These are phyloP conservation scores for Gouania willdenowi DNA, from an alignment of 2,797 vertebrate species.

Conservation along the genomic window DNA sequence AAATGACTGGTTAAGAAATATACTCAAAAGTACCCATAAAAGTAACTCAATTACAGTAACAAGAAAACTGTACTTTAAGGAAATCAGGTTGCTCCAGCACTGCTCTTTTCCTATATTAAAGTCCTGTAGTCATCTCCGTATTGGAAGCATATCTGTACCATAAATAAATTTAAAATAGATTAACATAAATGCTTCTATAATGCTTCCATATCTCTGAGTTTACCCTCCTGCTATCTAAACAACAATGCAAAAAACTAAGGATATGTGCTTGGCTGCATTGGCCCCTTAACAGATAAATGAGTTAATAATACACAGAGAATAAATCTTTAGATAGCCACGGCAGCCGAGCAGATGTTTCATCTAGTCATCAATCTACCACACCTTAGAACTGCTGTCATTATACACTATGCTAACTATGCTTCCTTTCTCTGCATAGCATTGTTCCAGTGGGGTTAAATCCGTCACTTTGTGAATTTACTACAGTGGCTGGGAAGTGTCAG, in stretches of 20 bases:
- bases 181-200: too few species aligned
- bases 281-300: conserved; percentile 15
- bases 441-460: conserved; percentile 13
- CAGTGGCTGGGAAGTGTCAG: too few species aligned
- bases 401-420: conserved; percentile 13
- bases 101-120: conserved; percentile 8
- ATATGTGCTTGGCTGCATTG: conserved; percentile 2
- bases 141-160: too few species aligned
- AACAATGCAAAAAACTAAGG: conserved; percentile 19
- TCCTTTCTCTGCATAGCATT: conserved; percentile 11
- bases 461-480: conserved; percentile 14
- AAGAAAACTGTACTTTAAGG: too few species aligned
- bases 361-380: conserved; percentile 49
- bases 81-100: too few species aligned
- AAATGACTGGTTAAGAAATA: too few species aligned
- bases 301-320: conserved; percentile 29
- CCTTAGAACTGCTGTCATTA: conserved; percentile 15
- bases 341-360: conserved; percentile 36
- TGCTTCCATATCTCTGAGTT: too few species aligned
- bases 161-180: too few species aligned
- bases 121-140: conserved; percentile 4
- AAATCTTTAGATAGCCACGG: conserved; percentile 27
- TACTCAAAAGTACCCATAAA: too few species aligned
- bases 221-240: conserved; percentile 4
- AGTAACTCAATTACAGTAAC: too few species aligned